These are phyloP conservation scores for Ophthalmolycus amberensis DNA, from an alignment of 2,113 vertebrate genomes.

Conservation along the genomic window DNA sequence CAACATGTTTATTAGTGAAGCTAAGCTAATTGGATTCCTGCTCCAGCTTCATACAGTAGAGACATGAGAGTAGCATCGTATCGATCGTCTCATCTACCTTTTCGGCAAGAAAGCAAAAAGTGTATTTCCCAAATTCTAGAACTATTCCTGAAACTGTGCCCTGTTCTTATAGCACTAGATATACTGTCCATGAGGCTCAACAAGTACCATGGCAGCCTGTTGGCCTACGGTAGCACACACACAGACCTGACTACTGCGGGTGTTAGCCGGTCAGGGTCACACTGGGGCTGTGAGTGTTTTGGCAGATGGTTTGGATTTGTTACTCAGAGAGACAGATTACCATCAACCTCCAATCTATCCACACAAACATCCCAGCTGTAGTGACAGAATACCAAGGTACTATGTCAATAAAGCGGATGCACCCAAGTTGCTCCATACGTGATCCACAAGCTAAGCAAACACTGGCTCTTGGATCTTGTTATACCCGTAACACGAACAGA, in stretches of 20 bases:
- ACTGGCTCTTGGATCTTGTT: neutral
- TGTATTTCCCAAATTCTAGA: neutral
- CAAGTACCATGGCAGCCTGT: conserved; percentile 11
- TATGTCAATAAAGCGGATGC: conserved; percentile 46
- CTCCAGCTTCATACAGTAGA: neutral
- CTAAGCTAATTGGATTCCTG: neutral
- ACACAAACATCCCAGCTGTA: conserved; percentile 68
- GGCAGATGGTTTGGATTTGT: conserved; percentile 84
- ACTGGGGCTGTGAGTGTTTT: conserved; percentile 67
- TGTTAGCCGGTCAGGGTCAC: conserved; percentile 69
- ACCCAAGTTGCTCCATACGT: conserved; percentile 58
- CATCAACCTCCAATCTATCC: conserved; percentile 66
- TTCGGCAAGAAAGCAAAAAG: neutral
- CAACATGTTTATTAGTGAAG: neutral
- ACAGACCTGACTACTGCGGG: conserved; percentile 40
- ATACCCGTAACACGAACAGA: neutral
- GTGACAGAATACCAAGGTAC: conserved; percentile 39
- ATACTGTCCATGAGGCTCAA: conserved; percentile 4
- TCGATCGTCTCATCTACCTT: neutral
- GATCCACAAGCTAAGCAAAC: conserved; percentile 52
- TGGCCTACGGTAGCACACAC: conserved; percentile 50
- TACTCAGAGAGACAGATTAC: conserved; percentile 71
- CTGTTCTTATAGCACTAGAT: neutral
- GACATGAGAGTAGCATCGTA: neutral
- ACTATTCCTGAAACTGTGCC: neutral